These are phyloP conservation scores for Psettodes erumei DNA, from an alignment of 2,113 vertebrate species.

Conservation along the genomic window DNA sequence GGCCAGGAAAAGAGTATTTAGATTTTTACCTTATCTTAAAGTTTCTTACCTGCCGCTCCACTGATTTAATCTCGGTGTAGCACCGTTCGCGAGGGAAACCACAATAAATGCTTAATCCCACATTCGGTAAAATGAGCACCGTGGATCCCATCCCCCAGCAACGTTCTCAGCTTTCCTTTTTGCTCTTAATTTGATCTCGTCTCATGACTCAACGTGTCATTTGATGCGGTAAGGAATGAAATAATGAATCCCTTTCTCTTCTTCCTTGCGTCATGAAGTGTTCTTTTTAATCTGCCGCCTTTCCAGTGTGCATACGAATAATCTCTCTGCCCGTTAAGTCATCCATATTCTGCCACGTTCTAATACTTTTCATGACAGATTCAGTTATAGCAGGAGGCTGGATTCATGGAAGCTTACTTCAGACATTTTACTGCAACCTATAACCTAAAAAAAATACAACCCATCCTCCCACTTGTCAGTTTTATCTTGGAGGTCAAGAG, in stretches of 20 bases:
- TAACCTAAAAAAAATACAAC: background rate
- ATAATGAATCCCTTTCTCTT: background rate
- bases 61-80: background rate
- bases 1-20: slow-evolving; percentile 2
- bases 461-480: background rate
- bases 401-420: slow-evolving; percentile 4
- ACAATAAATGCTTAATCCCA: slow-evolving; percentile 5
- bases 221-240: background rate
- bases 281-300: slow-evolving; percentile 20
- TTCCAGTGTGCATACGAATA: slow-evolving; percentile 12
- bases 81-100: slow-evolving; percentile 1
- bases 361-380: slow-evolving; percentile 1
- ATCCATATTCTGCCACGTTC: background rate
- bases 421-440: background rate
- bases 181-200: slow-evolving; percentile 1
- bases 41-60: slow-evolving; percentile 2
- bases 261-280: slow-evolving; percentile 1
- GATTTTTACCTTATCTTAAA: background rate
- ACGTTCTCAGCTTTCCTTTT: slow-evolving; percentile 4
- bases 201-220: slow-evolving; percentile 1
- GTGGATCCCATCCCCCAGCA: background rate
- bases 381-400: slow-evolving; percentile 21
- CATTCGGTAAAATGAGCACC: background rate
- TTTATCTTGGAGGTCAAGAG: background rate
- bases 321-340: slow-evolving; percentile 13